Percentiles rank a stretch among this genome's conserved stretches.
Evolutionary conservation across 2,113 vertebrate species (phyloP).

Genomic region (Cariama cristata): DNA sequence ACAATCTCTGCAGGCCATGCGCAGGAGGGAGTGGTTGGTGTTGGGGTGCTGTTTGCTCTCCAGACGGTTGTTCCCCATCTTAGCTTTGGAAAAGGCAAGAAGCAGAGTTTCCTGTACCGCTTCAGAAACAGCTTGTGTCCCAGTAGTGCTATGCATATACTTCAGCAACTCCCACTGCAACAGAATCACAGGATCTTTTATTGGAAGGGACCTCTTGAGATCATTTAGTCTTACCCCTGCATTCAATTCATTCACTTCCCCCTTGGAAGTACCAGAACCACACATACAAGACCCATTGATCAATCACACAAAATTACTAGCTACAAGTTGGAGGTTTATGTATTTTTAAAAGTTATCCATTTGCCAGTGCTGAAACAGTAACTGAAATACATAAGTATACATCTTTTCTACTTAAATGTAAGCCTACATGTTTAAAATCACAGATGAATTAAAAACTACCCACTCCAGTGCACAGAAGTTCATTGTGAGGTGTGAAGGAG

Average conservation of each 20-base stretch:
- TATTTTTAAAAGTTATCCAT: neutral
- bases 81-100: neutral
- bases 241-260: neutral
- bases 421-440: neutral
- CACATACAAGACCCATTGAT: accelerated
- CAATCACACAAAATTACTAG: neutral
- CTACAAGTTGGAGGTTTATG: neutral
- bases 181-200: neutral
- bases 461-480: neutral
- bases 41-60: neutral
- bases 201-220: neutral
- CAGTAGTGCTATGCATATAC: accelerated
- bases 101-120: accelerated
- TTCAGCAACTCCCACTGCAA: neutral
- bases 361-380: neutral
- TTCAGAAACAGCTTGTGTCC: neutral
- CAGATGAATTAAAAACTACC: neutral
- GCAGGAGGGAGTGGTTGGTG: neutral
- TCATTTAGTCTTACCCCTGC: neutral
- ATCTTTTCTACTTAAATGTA: neutral
- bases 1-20: neutral
- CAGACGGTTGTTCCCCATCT: neutral
- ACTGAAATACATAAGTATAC: neutral
- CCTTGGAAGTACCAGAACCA: neutral
- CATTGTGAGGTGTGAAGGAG: neutral